Conservation (phyloP, 2,797 vertebrate species). For the Chrysolophus pictus region DNA sequence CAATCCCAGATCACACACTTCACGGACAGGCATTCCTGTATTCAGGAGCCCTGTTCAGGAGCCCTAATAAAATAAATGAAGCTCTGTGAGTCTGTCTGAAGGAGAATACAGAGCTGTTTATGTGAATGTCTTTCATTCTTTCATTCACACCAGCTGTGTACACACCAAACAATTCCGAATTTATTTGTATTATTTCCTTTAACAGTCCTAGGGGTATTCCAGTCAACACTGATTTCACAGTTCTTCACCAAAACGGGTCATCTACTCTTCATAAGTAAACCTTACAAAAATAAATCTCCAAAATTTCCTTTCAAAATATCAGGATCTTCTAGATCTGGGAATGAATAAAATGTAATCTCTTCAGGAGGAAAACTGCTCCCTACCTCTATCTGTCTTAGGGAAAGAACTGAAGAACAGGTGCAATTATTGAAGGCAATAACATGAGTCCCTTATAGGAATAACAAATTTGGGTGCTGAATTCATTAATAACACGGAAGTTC, state of each 20-base stretch:
- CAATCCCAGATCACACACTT: background rate
- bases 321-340: background rate
- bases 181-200: constrained; percentile 1
- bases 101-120: background rate
- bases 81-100: background rate
- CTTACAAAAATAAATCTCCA: background rate
- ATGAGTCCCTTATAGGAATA: background rate
- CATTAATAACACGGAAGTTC: background rate
- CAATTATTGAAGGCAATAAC: background rate
- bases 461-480: background rate
- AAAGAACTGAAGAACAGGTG: background rate
- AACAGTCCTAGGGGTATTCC: background rate
- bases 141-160: constrained; percentile 22
- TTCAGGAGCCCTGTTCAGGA: background rate
- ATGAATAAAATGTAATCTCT: background rate
- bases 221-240: background rate
- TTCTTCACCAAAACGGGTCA: background rate
- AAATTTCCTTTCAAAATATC: background rate
- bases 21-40: background rate
- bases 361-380: background rate
- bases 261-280: background rate
- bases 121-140: constrained; percentile 11
- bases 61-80: background rate
- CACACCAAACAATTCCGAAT: constrained; percentile 25
- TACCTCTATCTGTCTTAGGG: background rate